Percentiles rank a stretch among this genome's conserved stretches.
These are phyloP conservation scores for Drosophila varians DNA, from an alignment of 1,140 invertebrate species.

Conservation along the genomic window DNA sequence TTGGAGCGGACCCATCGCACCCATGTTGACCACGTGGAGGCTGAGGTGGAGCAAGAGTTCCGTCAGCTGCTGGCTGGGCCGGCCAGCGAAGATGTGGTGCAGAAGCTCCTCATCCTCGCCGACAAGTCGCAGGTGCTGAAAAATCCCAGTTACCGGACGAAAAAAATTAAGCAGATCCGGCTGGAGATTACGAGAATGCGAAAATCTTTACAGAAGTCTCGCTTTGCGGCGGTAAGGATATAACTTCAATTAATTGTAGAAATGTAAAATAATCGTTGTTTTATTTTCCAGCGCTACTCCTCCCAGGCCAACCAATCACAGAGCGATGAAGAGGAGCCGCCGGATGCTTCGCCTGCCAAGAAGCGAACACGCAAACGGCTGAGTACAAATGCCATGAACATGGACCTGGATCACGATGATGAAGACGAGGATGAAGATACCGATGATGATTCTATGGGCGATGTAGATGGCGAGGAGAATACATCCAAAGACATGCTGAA, in stretches of 20 bases:
- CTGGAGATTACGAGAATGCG: slow-evolving; percentile 84
- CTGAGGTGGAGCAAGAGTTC: slow-evolving; percentile 85
- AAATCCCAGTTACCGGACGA: slow-evolving; percentile 84
- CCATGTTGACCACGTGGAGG: slow-evolving; percentile 82
- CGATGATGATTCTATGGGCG: slow-evolving; percentile 83
- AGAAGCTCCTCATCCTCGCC: slow-evolving; percentile 85
- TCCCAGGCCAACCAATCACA: slow-evolving; percentile 42
- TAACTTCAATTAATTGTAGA: background rate
- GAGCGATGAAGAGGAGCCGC: slow-evolving; percentile 56
- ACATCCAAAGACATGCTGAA: slow-evolving; percentile 58
- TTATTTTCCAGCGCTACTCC: slow-evolving; percentile 37
- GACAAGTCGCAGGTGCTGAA: slow-evolving; percentile 85
- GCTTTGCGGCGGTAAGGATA: slow-evolving; percentile 66
- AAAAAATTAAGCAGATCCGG: slow-evolving; percentile 85
- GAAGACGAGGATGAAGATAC: slow-evolving; percentile 80
- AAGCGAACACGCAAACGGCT: slow-evolving; percentile 62
- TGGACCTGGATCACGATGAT: slow-evolving; percentile 63
- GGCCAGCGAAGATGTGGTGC: slow-evolving; percentile 83
- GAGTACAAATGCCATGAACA: slow-evolving; percentile 80
- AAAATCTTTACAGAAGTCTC: slow-evolving; percentile 69
- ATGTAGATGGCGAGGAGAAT: slow-evolving; percentile 49
- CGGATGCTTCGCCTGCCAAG: slow-evolving; percentile 37
- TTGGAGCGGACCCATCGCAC: slow-evolving; percentile 74
- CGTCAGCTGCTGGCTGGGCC: slow-evolving; percentile 80
- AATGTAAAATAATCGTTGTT: background rate